These are phyloP conservation scores for Phenacoccus solenopsis DNA, from an alignment of 1,140 invertebrate genomes.

Conservation along the genomic window DNA sequence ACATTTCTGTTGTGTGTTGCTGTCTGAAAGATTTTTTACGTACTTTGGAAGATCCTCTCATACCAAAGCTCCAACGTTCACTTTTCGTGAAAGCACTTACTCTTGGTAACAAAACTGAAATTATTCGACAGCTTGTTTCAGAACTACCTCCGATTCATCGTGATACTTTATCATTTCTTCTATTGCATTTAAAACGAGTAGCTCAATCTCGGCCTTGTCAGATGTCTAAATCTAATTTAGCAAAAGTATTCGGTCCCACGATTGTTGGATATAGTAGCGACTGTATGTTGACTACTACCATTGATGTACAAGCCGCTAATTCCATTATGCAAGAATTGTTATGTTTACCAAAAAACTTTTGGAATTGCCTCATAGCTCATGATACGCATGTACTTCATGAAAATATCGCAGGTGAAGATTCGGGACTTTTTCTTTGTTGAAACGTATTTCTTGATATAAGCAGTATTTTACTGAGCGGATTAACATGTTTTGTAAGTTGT, in stretches of 20 bases:
- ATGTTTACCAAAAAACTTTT: neutral
- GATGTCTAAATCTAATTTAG: conserved; percentile 67
- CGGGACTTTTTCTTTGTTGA: too few relatives aligned
- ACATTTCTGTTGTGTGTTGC: conserved; percentile 70
- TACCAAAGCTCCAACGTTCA: conserved; percentile 58
- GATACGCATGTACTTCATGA: too few relatives aligned
- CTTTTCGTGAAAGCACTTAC: conserved; percentile 60
- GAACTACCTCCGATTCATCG: conserved; percentile 69
- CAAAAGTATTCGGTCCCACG: conserved; percentile 73
- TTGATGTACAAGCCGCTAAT: conserved; percentile 28
- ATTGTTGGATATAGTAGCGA: conserved; percentile 63
- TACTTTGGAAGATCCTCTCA: conserved; percentile 67
- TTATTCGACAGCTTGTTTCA: conserved; percentile 52
- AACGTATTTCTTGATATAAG: too few relatives aligned
- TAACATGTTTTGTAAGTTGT: too few relatives aligned
- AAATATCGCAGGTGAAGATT: too few relatives aligned
- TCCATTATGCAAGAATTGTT: conserved; percentile 23
- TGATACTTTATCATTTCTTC: conserved; percentile 73
- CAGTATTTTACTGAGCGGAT: too few relatives aligned
- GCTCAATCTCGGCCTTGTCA: conserved; percentile 54
- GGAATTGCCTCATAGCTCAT: too few relatives aligned
- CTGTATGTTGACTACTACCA: conserved; percentile 32
- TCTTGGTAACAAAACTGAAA: conserved; percentile 36
- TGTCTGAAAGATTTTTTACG: conserved; percentile 78
- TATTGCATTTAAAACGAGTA: conserved; percentile 71